Conservation (phyloP, 2,888 invertebrate species). For the Prosapia bicincta region DNA sequence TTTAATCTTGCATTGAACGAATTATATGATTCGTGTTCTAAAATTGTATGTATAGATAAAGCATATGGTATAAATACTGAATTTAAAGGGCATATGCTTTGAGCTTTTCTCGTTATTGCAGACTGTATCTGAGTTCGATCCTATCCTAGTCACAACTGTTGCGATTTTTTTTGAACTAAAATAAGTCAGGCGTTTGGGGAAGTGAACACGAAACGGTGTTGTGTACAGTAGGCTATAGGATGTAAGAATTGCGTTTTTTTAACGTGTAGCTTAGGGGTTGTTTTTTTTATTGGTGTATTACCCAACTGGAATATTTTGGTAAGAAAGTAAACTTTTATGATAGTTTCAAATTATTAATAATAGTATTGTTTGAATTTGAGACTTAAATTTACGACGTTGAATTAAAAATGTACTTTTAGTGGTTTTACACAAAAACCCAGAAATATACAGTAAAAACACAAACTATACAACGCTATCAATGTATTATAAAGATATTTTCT, state of each 20-base stretch:
- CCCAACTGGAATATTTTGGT: background rate
- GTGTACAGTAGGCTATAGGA: too few species aligned
- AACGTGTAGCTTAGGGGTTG: too few species aligned
- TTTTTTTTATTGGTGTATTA: background rate
- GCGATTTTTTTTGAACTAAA: background rate
- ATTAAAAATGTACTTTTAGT: too few species aligned
- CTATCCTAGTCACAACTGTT: background rate
- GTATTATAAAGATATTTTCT: too few species aligned
- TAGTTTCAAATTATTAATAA: too few species aligned
- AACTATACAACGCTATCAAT: too few species aligned
- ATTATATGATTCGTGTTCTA: background rate
- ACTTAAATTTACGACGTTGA: too few species aligned
- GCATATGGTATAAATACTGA: background rate
- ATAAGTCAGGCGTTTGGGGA: background rate
- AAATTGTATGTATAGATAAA: background rate
- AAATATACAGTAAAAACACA: too few species aligned
- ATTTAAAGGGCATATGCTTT: background rate
- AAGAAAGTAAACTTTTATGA: background rate
- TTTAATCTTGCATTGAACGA: background rate
- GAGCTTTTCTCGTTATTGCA: background rate
- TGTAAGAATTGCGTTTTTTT: too few species aligned
- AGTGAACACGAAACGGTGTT: too few species aligned
- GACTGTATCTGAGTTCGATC: background rate
- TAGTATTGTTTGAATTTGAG: too few species aligned
- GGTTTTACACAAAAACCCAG: too few species aligned